A percentile compares a stretch with the other conserved stretches of the same genome.
These are phyloP conservation scores for Morpho deidamia DNA, from an alignment of 2,888 invertebrate species.

Conservation along the genomic window DNA sequence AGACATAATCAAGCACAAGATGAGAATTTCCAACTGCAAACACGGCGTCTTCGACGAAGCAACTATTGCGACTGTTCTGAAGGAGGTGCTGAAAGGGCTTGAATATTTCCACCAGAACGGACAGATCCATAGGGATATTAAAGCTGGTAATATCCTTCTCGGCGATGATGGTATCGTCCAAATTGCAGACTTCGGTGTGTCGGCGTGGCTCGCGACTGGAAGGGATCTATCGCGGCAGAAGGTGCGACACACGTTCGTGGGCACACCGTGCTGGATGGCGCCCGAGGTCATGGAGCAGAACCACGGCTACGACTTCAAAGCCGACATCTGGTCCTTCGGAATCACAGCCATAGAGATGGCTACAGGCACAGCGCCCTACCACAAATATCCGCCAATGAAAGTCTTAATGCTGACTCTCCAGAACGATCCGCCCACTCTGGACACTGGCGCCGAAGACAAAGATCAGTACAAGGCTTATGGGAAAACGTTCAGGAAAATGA, in stretches of 20 bases:
- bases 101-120: constrained; percentile 99
- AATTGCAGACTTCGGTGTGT: constrained; percentile 99
- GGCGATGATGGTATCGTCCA: constrained; percentile 99
- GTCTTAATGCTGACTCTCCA: constrained; percentile 99
- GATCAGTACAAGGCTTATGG: constrained; percentile 99
- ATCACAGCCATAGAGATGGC: constrained; percentile 99
- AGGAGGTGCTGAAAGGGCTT: constrained; percentile 96
- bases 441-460: constrained; percentile 97
- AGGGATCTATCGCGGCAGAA: constrained; percentile 96
- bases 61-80: constrained; percentile 98
- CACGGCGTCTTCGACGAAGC: constrained; percentile 99
- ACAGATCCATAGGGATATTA: constrained; percentile 92
- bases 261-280: constrained; percentile 99
- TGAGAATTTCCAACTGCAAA: constrained; percentile 93
- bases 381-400: constrained; percentile 99
- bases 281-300: constrained; percentile 99
- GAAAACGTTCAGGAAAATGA: constrained; percentile 98
- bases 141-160: constrained; percentile 93
- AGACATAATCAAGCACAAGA: constrained; percentile 97
- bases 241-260: constrained; percentile 98
- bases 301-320: constrained; percentile 99
- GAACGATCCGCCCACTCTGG: constrained; percentile 98
- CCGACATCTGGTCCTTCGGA: constrained; percentile 89
- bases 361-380: constrained; percentile 98
- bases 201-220: constrained; percentile 98